Evolutionary conservation across 2,888 invertebrate species (phyloP).

Genomic region (Neoitamus cyanurus): DNA sequence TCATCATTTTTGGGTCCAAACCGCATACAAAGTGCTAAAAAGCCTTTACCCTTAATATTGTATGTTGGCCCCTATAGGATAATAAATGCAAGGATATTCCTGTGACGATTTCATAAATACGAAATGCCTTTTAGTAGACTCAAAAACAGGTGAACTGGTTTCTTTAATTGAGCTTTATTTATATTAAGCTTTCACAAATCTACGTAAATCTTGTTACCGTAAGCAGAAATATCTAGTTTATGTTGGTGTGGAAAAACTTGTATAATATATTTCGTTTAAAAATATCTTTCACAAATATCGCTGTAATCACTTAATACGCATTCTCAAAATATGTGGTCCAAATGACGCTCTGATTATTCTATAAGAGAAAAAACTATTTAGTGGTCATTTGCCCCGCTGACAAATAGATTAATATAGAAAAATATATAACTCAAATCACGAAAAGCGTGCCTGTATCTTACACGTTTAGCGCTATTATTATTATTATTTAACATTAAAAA

Average conservation of each 20-base stretch:
- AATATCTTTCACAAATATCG: background rate
- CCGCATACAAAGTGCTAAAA: no score
- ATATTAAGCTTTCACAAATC: background rate
- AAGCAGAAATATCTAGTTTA: background rate
- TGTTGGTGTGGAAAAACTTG: background rate
- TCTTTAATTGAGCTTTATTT: background rate
- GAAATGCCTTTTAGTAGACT: background rate
- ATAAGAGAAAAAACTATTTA: background rate
- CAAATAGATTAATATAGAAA: background rate
- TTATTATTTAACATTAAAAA: background rate
- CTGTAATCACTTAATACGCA: background rate
- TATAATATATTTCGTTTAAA: background rate
- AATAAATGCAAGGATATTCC: background rate
- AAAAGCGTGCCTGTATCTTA: background rate
- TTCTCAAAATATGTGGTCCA: background rate
- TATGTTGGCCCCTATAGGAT: no score
- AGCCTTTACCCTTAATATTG: no score
- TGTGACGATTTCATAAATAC: background rate
- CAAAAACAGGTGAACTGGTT: background rate
- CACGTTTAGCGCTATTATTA: background rate
- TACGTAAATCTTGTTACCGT: background rate
- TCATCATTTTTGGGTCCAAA: no score
- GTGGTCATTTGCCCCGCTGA: background rate
- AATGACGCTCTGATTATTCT: background rate
- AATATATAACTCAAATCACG: background rate